Evolutionary conservation across 2,113 vertebrate genomes (phyloP), one percentile per base, ranked within the genome.

Genomic region (Heterotis niloticus): DNA sequence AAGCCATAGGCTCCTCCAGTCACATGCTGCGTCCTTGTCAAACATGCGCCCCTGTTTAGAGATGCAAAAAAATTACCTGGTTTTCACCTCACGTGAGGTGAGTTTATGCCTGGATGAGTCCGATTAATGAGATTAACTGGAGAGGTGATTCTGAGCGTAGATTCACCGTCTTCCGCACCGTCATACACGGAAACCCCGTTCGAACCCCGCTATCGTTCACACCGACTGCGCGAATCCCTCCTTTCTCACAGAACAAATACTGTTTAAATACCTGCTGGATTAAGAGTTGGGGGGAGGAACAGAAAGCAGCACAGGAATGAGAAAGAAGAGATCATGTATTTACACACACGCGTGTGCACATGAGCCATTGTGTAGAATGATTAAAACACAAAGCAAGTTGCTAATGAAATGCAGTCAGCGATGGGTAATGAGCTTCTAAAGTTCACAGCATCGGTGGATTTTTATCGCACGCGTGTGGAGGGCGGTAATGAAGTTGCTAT

Each of bases 361-460:
- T 57, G 28, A 18, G 71, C 4, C 20, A 64, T 59, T 29, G 14
- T 64, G 67, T 56, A n/a, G 11, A 64, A 72, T 54, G 59, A 81
- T 14, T 23, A 72, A 77, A 76, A 81, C 78, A 77, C 77, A 80
- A 84, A 77, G 28, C 81, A 70, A 74, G 75, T 78, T 75, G 76
- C 81, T 85, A 83, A 86, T 84, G 83, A 74, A 81, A 78, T 80
- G 79, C 75, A 64, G 73, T 85, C 82, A 68, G 82, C 76, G 79
- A 77, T 24, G 75, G 81, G 71, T 82, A 82, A 86, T 81, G 82
- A 84, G 82, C 82, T 86, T 80, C 74, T 76, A 68, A 81, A 81
- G 72, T 78, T 34, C 29, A 44, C 17, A 5, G 64, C 57, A 20
- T 81, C 62, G 78, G 69, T 73, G 68, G 67, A 24, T 74, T 74